These are phyloP conservation scores for Netelia fuscicornis DNA, from an alignment of 2,888 invertebrate genomes.

Conservation along the genomic window DNA sequence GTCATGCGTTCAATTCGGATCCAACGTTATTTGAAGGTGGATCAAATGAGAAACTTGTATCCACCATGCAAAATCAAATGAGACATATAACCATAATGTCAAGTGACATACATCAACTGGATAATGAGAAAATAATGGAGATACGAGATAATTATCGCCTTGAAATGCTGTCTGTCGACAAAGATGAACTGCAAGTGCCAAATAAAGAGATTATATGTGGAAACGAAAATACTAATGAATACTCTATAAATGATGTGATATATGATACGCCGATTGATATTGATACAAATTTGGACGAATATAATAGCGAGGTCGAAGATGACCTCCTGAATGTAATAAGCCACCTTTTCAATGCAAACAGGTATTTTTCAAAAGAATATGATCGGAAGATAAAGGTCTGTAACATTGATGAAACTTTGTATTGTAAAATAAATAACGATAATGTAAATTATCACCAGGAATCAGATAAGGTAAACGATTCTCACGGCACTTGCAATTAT, in stretches of 20 bases:
- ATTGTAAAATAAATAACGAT: no score
- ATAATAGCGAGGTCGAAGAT: background rate
- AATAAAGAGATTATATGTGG: background rate
- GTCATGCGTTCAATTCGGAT: background rate
- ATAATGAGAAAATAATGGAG: background rate
- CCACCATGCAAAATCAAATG: background rate
- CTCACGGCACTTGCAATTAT: background rate
- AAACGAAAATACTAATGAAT: background rate
- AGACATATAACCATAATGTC: background rate
- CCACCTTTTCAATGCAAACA: no score
- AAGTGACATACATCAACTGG: background rate
- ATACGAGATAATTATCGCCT: background rate
- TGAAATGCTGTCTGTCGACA: background rate
- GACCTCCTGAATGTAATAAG: background rate
- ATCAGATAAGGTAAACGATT: background rate
- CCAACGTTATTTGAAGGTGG: slow-evolving; percentile 33
- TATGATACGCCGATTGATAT: background rate
- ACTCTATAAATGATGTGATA: background rate
- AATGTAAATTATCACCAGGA: no score
- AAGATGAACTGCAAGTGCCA: background rate
- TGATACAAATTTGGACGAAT: background rate
- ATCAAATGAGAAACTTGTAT: slow-evolving; percentile 26
- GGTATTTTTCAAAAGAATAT: no score
- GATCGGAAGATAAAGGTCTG: background rate
- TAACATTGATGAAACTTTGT: background rate